These are phyloP conservation scores for Oscheius sp. DNA, from an alignment of 2,888 invertebrate genomes.

Conservation along the genomic window DNA sequence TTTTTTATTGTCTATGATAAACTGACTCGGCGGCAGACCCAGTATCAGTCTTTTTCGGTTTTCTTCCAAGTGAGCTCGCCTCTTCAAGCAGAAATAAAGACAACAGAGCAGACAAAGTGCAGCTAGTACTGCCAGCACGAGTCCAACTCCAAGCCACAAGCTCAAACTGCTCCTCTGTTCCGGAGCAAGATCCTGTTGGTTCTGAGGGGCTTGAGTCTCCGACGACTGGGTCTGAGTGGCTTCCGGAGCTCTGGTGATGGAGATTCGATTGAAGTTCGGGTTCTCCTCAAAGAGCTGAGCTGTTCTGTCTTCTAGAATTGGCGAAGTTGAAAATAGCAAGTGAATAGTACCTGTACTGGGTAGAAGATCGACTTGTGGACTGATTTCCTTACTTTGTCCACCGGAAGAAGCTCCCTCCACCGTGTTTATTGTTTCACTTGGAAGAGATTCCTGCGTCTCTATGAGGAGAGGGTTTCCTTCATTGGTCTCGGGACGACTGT, in stretches of 20 bases:
- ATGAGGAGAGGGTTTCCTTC: background rate
- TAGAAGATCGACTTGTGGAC: too few relatives aligned
- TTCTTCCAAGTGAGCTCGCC: slow-evolving; percentile 35
- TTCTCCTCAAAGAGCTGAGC: slow-evolving; percentile 26
- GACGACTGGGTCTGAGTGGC: background rate
- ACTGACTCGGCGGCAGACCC: slow-evolving; percentile 43
- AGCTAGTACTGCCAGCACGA: slow-evolving; percentile 16
- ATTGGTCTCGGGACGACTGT: background rate
- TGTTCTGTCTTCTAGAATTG: slow-evolving; percentile 4
- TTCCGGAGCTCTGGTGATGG: background rate
- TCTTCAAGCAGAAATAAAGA: slow-evolving; percentile 45
- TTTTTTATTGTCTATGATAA: background rate
- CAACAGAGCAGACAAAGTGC: slow-evolving; percentile 43
- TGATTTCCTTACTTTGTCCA: background rate
- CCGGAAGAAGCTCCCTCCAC: background rate
- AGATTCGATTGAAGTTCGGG: too few relatives aligned
- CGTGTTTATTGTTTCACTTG: background rate
- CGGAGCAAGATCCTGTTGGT: background rate
- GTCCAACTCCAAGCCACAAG: slow-evolving; percentile 30
- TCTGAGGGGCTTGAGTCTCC: slow-evolving; percentile 5
- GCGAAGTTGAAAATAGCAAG: background rate
- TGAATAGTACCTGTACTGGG: too few relatives aligned
- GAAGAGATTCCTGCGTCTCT: background rate
- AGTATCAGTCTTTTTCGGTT: slow-evolving; percentile 45
- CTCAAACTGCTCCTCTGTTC: slow-evolving; percentile 31